Conservation (phyloP, 2,888 invertebrate species). For the Phalera bucephala region DNA sequence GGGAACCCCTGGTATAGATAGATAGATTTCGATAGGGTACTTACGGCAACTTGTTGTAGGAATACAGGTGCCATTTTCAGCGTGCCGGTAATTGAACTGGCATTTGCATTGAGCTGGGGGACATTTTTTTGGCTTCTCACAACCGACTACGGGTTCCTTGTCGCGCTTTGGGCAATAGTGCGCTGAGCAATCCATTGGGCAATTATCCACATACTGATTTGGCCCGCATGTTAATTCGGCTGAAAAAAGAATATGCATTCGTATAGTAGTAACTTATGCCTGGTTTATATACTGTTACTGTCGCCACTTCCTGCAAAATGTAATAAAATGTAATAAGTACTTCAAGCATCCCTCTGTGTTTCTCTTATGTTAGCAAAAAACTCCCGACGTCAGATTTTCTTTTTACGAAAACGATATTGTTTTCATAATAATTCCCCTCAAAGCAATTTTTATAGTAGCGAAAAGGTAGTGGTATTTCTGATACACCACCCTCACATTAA, state of each 20-base stretch:
- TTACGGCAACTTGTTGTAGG: constrained; percentile 20
- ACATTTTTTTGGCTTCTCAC: constrained; percentile 6
- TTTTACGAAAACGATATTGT: too few species aligned
- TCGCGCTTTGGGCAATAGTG: not conserved
- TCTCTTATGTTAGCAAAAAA: too few species aligned
- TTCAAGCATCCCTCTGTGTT: too few species aligned
- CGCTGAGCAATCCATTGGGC: not conserved
- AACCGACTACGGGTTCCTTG: not conserved
- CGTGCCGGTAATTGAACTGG: constrained; percentile 23
- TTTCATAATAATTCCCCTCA: too few species aligned
- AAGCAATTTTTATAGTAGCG: too few species aligned
- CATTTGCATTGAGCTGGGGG: constrained; percentile 21
- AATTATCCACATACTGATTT: not conserved
- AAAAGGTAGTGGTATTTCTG: too few species aligned
- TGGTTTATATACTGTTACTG: too few species aligned
- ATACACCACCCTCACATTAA: too few species aligned
- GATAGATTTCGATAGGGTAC: constrained; percentile 6
- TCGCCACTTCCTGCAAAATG: too few species aligned
- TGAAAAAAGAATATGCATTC: not conserved
- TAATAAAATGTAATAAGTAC: too few species aligned
- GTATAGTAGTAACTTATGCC: not conserved
- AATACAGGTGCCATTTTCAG: constrained; percentile 25
- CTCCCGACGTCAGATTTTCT: too few species aligned
- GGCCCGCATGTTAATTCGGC: not conserved
- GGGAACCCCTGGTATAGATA: not conserved